Evolutionary conservation across 2,888 invertebrate species (phyloP).

Genomic region (Aleiodes leptofemur): DNA sequence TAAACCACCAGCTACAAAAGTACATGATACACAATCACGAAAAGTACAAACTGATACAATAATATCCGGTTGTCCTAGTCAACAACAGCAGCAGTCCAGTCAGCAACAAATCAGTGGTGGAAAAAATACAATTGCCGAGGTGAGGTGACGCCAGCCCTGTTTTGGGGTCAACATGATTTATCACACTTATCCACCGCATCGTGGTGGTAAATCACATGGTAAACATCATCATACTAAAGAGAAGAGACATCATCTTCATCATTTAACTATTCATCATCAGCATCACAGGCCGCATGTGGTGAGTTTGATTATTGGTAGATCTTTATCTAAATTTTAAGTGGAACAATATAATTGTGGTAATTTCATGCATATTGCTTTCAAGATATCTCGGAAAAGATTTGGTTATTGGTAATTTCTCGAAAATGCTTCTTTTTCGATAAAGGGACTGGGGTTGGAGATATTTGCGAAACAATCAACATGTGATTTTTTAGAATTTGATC

Average conservation of each 20-base stretch:
- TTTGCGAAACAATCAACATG: too few species aligned
- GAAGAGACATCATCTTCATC: constrained; percentile 70
- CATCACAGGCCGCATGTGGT: constrained; percentile 72
- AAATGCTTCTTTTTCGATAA: too few species aligned
- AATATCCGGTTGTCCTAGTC: constrained; percentile 22
- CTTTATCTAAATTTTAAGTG: not conserved
- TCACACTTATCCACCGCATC: constrained; percentile 73
- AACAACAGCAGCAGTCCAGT: constrained; percentile 10
- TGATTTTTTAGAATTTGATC: too few species aligned
- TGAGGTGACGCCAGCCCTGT: constrained; percentile 74
- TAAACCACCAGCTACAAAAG: constrained; percentile 26
- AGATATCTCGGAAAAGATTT: not conserved
- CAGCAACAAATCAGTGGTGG: constrained; percentile 50
- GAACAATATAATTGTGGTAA: not conserved
- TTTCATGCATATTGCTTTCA: not conserved
- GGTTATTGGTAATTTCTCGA: too few species aligned
- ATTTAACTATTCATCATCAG: constrained; percentile 71
- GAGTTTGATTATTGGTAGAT: constrained; percentile 56
- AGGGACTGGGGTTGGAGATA: too few species aligned
- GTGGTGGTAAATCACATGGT: constrained; percentile 69
- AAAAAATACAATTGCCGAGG: constrained; percentile 56
- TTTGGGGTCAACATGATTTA: constrained; percentile 71
- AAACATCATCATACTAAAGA: constrained; percentile 72
- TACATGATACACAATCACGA: constrained; percentile 18
- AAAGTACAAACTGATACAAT: constrained; percentile 47